Evolutionary conservation across 1,140 invertebrate genomes (phyloP).

Genomic region (Caenorhabditis inopinata): DNA sequence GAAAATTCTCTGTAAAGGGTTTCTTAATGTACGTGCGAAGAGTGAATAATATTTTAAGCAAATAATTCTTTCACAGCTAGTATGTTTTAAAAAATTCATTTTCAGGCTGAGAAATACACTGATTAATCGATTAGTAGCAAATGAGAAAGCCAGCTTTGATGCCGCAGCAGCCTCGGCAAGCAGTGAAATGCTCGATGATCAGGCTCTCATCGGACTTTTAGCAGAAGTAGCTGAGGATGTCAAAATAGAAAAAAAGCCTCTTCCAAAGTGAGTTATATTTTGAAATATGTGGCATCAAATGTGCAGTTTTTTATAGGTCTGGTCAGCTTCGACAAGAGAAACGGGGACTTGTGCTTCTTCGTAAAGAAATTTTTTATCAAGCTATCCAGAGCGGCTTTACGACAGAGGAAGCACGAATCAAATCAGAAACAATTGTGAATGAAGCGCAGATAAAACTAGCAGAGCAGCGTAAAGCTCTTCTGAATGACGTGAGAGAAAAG

Average conservation of each 20-base stretch:
- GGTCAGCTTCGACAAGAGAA: constrained; percentile 1
- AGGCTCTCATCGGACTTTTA: constrained; percentile 36
- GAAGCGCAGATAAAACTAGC: constrained; percentile 41
- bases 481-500: constrained; percentile 30
- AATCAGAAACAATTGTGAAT: constrained; percentile 51
- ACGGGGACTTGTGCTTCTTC: constrained; percentile 34
- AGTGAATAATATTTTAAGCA: background rate
- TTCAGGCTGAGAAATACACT: constrained; percentile 41
- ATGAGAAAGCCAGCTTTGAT: constrained; percentile 46
- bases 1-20: no score
- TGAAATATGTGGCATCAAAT: background rate
- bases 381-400: constrained; percentile 46
- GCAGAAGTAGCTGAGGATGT: constrained; percentile 7
- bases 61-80: no score
- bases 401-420: constrained; percentile 44
- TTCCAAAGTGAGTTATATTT: constrained; percentile 3
- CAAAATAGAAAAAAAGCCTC: constrained; percentile 13
- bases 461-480: constrained; percentile 37
- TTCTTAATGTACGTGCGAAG: no score
- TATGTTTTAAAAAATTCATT: background rate
- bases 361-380: constrained; percentile 51
- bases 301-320: background rate
- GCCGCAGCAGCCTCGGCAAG: constrained; percentile 44
- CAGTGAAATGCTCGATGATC: constrained; percentile 42
- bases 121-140: constrained; percentile 35